A percentile compares a stretch with the other conserved stretches of the same genome.
These are phyloP conservation scores for Chromoteleia sp. DNA, from an alignment of 2,888 invertebrate species.

Conservation along the genomic window DNA sequence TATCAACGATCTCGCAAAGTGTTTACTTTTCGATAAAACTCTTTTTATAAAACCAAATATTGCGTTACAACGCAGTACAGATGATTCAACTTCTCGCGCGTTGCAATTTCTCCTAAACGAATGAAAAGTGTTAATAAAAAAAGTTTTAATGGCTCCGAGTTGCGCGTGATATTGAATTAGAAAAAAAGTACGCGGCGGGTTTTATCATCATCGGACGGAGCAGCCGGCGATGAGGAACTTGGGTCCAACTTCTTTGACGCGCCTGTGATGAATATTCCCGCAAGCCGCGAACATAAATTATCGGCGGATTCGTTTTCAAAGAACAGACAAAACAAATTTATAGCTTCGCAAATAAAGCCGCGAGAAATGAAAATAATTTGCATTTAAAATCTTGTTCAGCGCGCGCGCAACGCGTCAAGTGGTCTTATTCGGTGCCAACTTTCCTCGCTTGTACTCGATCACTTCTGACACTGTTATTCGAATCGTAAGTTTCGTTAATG, in stretches of 20 bases:
- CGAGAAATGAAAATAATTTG: conserved; percentile 2
- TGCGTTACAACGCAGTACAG: too few species aligned
- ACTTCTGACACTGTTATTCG: background rate
- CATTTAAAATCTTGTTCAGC: too few species aligned
- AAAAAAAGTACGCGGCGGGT: conserved; percentile 7
- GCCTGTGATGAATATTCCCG: conserved; percentile 20
- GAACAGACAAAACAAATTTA: conserved; percentile 7
- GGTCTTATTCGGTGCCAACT: too few species aligned
- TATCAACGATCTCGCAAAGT: too few species aligned
- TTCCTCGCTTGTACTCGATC: background rate
- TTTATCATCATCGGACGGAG: background rate
- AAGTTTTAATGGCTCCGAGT: conserved; percentile 4
- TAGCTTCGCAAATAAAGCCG: background rate
- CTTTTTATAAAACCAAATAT: too few species aligned
- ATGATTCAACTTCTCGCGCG: too few species aligned
- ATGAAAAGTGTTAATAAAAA: conserved; percentile 9
- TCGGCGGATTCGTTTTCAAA: conserved; percentile 13
- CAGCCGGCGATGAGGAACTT: background rate
- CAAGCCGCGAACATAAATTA: conserved; percentile 16
- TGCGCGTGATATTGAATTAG: conserved; percentile 16
- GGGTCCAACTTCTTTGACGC: conserved; percentile 14
- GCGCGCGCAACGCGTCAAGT: too few species aligned
- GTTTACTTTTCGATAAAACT: too few species aligned
- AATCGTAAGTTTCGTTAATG: background rate
- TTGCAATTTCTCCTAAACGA: background rate